Percentiles rank a stretch among this genome's conserved stretches.
Conservation (phyloP, 2,113 vertebrate genomes). For the Phodopus roborovskii region DNA sequence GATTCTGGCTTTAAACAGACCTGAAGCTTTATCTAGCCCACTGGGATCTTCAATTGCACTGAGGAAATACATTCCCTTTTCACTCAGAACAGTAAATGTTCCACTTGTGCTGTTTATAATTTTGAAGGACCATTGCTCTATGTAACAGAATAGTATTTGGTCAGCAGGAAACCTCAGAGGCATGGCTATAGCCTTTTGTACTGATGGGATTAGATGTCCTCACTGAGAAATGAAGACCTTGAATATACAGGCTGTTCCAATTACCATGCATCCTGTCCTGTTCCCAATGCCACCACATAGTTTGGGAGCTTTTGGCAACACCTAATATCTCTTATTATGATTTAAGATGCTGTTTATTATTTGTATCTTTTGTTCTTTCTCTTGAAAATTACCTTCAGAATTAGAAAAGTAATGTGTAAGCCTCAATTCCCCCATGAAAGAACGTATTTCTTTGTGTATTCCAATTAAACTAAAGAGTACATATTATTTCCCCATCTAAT, state of each 20-base stretch:
- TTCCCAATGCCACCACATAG: not conserved
- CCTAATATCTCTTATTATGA: not conserved
- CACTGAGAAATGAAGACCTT: not conserved
- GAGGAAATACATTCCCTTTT: not conserved
- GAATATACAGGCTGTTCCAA: not conserved
- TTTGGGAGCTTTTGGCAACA: not conserved
- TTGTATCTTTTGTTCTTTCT: not conserved
- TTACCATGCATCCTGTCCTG: not conserved
- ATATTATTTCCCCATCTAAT: not conserved
- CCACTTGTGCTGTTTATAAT: not conserved
- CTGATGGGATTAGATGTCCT: not conserved
- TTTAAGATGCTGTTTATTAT: not conserved
- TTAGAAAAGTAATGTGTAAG: not conserved
- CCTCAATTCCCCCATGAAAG: not conserved
- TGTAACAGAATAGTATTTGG: not conserved
- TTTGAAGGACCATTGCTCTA: slow-evolving; percentile 4
- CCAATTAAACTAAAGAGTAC: not conserved
- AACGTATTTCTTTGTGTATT: not conserved
- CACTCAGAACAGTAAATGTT: not conserved
- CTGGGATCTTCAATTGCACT: not conserved
- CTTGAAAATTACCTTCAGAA: not conserved
- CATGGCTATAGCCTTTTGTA: not conserved
- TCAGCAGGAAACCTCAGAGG: not conserved
- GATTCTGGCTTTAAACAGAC: not conserved
- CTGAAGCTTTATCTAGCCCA: not conserved